Percentiles rank a stretch among this genome's conserved stretches.
Conservation (phyloP, 2,797 vertebrate species). For the Neosilurus hyrtlii region DNA sequence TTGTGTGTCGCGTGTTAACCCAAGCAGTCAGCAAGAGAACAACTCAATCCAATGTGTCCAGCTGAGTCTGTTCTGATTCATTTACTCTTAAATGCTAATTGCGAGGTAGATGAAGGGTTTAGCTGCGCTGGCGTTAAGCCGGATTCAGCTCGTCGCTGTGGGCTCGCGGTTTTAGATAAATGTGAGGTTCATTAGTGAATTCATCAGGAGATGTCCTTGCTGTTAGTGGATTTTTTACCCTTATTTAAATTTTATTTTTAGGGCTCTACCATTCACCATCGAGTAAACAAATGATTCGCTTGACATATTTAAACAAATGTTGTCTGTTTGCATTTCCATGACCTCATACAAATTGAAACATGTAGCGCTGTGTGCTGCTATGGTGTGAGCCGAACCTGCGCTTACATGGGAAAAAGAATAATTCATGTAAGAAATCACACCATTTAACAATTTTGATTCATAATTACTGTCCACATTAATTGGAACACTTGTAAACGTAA, state of each 20-base stretch:
- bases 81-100: conserved; percentile 75
- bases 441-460: too few species aligned
- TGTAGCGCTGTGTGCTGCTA: too few species aligned
- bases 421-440: neutral
- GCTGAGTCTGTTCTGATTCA: conserved; percentile 70
- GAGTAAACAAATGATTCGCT: conserved; percentile 1
- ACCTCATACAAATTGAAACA: neutral
- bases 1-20: conserved; percentile 24
- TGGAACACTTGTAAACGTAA: too few species aligned
- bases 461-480: too few species aligned
- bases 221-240: neutral
- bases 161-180: conserved; percentile 13
- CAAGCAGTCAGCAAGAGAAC: conserved; percentile 20
- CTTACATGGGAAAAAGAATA: neutral
- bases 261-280: neutral
- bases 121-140: neutral
- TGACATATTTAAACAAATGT: neutral
- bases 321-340: neutral
- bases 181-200: conserved; percentile 34
- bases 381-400: neutral
- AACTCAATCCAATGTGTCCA: conserved; percentile 63
- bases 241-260: neutral
- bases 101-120: conserved; percentile 63
- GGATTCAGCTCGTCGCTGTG: conserved; percentile 16
- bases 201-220: conserved; percentile 27